A percentile compares a stretch with the other conserved stretches of the same genome.
These are phyloP conservation scores for Nyctereutes procyonoides DNA, from an alignment of 2,113 vertebrate species.

Conservation along the genomic window DNA sequence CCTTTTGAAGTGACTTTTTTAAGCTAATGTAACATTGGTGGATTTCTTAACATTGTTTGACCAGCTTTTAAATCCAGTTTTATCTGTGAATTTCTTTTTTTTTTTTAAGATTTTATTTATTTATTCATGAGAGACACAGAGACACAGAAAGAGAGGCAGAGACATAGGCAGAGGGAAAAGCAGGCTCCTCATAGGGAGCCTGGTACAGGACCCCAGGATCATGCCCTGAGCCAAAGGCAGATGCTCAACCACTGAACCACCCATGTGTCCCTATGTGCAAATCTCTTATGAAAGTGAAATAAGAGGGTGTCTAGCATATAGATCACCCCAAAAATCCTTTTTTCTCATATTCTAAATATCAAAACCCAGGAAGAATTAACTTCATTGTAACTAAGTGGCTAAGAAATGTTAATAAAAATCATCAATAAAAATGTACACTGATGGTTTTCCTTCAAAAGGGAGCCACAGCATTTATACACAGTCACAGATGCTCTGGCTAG, in stretches of 20 bases:
- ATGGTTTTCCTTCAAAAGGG: not conserved
- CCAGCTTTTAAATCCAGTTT: not conserved
- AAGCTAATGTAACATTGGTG: not conserved
- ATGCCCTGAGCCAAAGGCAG: too few relatives aligned
- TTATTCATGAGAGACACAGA: too few relatives aligned
- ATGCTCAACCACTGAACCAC: too few relatives aligned
- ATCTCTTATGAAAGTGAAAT: slow-evolving; percentile 27
- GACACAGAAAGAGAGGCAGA: too few relatives aligned
- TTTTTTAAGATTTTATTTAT: too few relatives aligned
- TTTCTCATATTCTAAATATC: not conserved
- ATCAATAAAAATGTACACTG: not conserved
- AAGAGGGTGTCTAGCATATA: not conserved
- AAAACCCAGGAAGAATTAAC: not conserved
- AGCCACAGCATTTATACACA: not conserved
- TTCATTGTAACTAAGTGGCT: not conserved
- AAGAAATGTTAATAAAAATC: not conserved
- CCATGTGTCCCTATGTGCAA: not conserved
- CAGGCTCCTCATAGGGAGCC: too few relatives aligned
- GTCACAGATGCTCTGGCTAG: rapidly evolving
- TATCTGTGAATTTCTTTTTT: not conserved
- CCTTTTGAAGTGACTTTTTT: not conserved
- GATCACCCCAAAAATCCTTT: not conserved
- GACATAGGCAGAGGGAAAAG: too few relatives aligned
- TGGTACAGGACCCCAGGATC: too few relatives aligned
- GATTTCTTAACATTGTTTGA: not conserved